Conservation (phyloP, 2,797 vertebrate species). For the Coccyzus lansbergi region DNA sequence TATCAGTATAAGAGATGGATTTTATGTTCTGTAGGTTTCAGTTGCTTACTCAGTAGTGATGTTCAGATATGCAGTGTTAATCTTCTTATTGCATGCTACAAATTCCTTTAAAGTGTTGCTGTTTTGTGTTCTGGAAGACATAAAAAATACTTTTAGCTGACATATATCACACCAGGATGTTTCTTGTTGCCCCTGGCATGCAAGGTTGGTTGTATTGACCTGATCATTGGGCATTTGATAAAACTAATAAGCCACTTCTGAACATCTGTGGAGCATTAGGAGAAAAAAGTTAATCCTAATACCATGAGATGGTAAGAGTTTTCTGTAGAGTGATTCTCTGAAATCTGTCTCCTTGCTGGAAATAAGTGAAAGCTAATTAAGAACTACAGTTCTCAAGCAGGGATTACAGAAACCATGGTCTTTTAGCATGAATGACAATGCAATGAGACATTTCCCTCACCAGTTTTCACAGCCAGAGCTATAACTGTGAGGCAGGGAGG, state of each 20-base stretch:
- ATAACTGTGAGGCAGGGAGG: background rate
- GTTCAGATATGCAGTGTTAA: background rate
- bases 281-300: background rate
- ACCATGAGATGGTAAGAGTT: background rate
- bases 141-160: background rate
- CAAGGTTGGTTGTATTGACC: background rate
- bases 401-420: background rate
- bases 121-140: background rate
- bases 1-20: background rate
- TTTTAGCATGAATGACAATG: background rate
- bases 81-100: background rate
- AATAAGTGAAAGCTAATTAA: background rate
- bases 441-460: background rate
- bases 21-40: background rate
- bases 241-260: background rate
- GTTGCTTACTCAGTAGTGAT: background rate
- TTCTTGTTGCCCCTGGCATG: background rate
- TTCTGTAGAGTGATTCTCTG: background rate
- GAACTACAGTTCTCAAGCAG: background rate
- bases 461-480: background rate
- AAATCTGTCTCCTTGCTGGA: background rate
- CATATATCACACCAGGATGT: fast-evolving
- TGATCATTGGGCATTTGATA: background rate
- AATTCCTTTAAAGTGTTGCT: background rate
- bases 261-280: background rate